Percentiles rank a stretch among this genome's conserved stretches.
Conservation (phyloP, 2,113 vertebrate species). For the Tympanuchus pallidicinctus region DNA sequence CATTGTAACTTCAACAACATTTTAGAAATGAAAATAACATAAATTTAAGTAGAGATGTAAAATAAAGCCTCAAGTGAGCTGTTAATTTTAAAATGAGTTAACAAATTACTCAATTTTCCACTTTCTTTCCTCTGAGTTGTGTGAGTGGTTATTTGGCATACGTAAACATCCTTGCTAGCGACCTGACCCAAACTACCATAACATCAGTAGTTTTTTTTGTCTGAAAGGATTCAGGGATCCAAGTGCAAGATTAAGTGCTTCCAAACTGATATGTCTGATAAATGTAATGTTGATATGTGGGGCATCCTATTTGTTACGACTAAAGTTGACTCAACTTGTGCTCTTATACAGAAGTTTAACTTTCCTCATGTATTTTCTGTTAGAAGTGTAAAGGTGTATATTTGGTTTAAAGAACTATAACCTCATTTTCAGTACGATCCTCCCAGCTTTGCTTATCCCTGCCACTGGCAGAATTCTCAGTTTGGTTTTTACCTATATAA, state of each 20-base stretch:
- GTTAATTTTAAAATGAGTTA: neutral
- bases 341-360: neutral
- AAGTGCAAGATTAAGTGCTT: neutral
- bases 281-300: neutral
- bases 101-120: neutral
- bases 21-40: neutral
- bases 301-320: conserved; percentile 11
- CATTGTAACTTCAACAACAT: neutral
- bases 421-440: neutral
- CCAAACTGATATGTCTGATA: neutral
- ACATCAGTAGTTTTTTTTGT: rapidly evolving
- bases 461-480: neutral
- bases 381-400: neutral
- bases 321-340: neutral
- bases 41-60: neutral
- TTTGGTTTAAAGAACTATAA: neutral
- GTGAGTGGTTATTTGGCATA: neutral
- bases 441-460: neutral
- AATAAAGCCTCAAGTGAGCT: neutral
- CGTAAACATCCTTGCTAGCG: neutral
- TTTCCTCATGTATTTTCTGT: neutral
- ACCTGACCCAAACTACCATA: neutral
- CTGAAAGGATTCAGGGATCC: neutral
- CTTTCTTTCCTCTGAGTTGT: neutral
- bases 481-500: neutral